These are phyloP conservation scores for Portunus trituberculatus DNA, from an alignment of 1,140 invertebrate genomes.

Conservation along the genomic window DNA sequence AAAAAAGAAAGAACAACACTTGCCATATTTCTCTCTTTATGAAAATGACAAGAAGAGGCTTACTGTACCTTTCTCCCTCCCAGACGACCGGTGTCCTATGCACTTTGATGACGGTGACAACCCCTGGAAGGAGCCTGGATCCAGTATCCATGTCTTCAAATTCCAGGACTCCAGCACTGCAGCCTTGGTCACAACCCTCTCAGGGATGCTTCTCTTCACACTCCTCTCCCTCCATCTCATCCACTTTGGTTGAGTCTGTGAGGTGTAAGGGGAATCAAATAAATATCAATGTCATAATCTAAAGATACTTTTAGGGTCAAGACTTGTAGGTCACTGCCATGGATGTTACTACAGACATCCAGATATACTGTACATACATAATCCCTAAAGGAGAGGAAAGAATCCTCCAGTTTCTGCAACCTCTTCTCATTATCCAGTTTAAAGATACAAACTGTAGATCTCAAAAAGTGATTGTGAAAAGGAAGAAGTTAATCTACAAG, in stretches of 20 bases:
- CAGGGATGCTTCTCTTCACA: conserved; percentile 16
- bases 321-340: too few relatives aligned
- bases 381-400: too few relatives aligned
- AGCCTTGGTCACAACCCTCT: not conserved
- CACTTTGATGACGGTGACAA: conserved; percentile 71
- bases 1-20: too few relatives aligned
- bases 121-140: conserved; percentile 67
- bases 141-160: conserved; percentile 57
- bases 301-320: not conserved
- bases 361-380: too few relatives aligned
- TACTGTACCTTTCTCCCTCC: not conserved
- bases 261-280: not conserved
- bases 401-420: too few relatives aligned
- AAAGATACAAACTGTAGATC: too few relatives aligned
- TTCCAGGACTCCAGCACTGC: conserved; percentile 28
- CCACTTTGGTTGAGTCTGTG: not conserved
- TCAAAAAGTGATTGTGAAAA: too few relatives aligned
- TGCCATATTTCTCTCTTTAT: too few relatives aligned
- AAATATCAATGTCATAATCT: not conserved
- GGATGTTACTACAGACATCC: too few relatives aligned
- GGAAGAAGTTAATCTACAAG: too few relatives aligned
- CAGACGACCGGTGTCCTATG: conserved; percentile 70
- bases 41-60: too few relatives aligned
- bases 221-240: conserved; percentile 34
- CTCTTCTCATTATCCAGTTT: too few relatives aligned